Evolutionary conservation across 2,888 invertebrate genomes (phyloP), one percentile per base, ranked within the genome.

Genomic region (Idaea biselata): DNA sequence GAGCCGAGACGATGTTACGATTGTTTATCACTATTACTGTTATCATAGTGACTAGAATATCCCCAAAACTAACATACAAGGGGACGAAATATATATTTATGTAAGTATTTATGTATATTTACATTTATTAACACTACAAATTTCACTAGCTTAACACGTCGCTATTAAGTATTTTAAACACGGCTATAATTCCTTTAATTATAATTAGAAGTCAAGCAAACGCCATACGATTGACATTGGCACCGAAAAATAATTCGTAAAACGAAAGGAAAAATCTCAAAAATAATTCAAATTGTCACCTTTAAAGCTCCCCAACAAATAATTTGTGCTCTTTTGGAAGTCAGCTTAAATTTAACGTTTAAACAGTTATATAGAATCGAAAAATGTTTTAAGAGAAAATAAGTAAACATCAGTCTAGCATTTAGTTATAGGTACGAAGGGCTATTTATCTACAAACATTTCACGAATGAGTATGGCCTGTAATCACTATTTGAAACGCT

Each of bases 301-400:
- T 80, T 44, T 80, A 82, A 83, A 82, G 81, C 84, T 82, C 73
- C 3, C 75, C 77, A 69, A 71, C 73, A 68, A 73, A 73, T 76
- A 73, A 79, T 91, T 91, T 91, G 91, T 91, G 91, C 91, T 83
- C 80, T 83, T 77, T 62, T 87, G 91, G 90, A 90, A 91, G 90
- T 89, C 65, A 63, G 76, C 77, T 81, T 78, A 88, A 85, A 79
- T 66, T 67, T 25, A 25, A 25, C 25, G 69, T 78, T 44, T 82
- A 80, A 73, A 74, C 73, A 71, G 73, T 70, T 71, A 73, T 80
- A 79, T 75, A 73, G 72, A 78, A 83, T 84, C 83, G 72, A 68
- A 81, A 76, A 78, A 66, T 18, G 56, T 1, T 18, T n/a, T 78
- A 79, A 62, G 54, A 18, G 58, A 77, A 74, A 63, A 59, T 68